Evolutionary conservation across 30 jellyfish, hydroid and myxozoan genomes (phyloP).

Genomic region (Aurelia coerulea): DNA sequence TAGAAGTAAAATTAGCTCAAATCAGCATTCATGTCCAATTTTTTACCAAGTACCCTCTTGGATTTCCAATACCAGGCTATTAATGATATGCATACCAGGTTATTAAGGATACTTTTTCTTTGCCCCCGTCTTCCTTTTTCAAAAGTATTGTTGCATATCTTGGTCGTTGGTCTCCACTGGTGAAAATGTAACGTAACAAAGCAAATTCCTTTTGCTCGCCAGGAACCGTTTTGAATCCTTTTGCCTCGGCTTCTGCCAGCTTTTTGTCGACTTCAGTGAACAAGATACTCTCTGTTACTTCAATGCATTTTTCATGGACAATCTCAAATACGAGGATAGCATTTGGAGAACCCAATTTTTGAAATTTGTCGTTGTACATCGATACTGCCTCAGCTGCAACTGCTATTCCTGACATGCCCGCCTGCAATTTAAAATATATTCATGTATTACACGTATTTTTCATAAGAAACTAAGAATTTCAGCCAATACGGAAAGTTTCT

Average conservation of each 20-base stretch:
- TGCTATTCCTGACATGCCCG: neutral
- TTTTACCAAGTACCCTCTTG: no score
- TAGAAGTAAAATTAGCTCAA: no score
- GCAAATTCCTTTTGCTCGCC: neutral
- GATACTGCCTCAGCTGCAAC: neutral
- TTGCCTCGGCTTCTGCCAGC: conserved; percentile 3
- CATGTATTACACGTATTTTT: no score
- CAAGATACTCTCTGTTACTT: neutral
- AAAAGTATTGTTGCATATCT: conserved; percentile 4
- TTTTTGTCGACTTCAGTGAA: neutral
- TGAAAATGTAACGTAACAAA: neutral
- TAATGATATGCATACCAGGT: neutral
- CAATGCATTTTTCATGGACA: neutral
- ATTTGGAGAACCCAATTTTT: neutral
- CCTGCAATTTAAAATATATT: no score
- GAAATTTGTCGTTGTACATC: neutral
- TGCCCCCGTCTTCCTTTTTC: neutral
- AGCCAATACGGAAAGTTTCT: no score
- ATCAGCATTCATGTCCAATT: no score
- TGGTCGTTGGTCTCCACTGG: conserved; percentile 5
- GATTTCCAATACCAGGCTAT: no score
- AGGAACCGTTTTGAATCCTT: neutral
- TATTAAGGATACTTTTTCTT: neutral
- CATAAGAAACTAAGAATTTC: no score
- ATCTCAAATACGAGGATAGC: neutral